Conservation (phyloP, 2,888 invertebrate genomes). For the Phrixothrix hirtus region DNA sequence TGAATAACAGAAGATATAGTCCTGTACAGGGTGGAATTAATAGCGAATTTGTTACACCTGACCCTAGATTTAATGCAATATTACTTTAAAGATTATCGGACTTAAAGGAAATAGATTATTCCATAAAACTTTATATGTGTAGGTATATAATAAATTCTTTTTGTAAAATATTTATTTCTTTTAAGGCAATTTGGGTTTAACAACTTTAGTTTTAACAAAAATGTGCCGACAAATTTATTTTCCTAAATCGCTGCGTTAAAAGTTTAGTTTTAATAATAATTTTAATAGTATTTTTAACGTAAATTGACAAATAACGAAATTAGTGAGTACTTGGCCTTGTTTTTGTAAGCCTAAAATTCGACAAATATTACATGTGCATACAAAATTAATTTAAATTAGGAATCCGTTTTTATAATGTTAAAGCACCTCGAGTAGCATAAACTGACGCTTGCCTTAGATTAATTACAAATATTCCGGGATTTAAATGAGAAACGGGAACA, state of each 20-base stretch:
- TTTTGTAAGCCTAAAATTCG: too few species aligned
- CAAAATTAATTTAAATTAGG: constrained; percentile 22
- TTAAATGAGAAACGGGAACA: constrained; percentile 23
- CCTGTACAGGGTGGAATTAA: constrained; percentile 14
- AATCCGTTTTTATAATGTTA: constrained; percentile 11
- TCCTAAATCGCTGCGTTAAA: too few species aligned
- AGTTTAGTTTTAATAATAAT: too few species aligned
- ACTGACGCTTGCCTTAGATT: constrained; percentile 22
- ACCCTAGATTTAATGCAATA: constrained; percentile 5
- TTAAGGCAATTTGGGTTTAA: too few species aligned
- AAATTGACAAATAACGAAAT: too few species aligned
- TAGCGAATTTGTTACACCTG: constrained; percentile 17
- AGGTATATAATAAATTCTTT: too few species aligned
- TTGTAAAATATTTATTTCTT: too few species aligned
- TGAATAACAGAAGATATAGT: constrained; percentile 10
- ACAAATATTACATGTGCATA: not conserved
- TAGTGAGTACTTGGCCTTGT: too few species aligned
- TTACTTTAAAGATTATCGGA: not conserved
- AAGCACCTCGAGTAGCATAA: constrained; percentile 16
- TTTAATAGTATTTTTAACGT: too few species aligned
- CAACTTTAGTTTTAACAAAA: too few species aligned
- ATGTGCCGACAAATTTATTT: too few species aligned
- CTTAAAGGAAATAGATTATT: not conserved
- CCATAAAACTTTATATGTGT: too few species aligned
- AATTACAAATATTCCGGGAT: constrained; percentile 26